phyloP scores from a whole-genome alignment of 2,888 invertebrate genomes.

The Zaprionus bogoriensis region DNA sequence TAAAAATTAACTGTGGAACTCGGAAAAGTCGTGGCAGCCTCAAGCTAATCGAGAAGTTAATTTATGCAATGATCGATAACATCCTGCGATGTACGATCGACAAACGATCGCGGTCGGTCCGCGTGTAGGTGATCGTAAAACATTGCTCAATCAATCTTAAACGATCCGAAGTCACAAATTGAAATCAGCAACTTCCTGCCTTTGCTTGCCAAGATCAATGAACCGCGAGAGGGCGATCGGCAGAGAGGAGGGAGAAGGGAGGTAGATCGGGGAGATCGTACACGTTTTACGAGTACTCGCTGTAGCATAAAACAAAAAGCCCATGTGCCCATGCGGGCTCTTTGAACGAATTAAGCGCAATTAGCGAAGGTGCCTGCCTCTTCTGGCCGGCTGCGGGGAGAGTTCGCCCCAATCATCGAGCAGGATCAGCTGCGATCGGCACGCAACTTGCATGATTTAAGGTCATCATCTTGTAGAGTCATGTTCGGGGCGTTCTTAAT shows the following conservation, averaged over 20 bases:
- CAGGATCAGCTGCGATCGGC: conserved; percentile 22
- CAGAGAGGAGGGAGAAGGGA: background rate
- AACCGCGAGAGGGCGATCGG: background rate
- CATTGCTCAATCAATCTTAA: conserved; percentile 75
- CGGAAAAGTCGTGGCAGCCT: background rate
- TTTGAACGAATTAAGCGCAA: conserved; percentile 76
- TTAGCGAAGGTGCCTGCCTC: conserved; percentile 66
- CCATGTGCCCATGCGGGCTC: conserved; percentile 61
- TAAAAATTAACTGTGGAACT: conserved; percentile 54
- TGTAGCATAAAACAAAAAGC: conserved; percentile 1
- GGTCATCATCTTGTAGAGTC: conserved; percentile 20
- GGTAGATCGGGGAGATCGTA: background rate
- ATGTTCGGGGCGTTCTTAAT: conserved; percentile 63
- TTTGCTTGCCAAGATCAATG: conserved; percentile 2
- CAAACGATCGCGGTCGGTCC: conserved; percentile 66
- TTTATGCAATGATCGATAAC: conserved; percentile 81
- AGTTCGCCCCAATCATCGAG: conserved; percentile 22
- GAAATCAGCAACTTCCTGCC: conserved; percentile 76
- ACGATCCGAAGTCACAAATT: conserved; percentile 61
- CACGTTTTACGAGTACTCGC: conserved; percentile 12
- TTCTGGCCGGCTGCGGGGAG: background rate
- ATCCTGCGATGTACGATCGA: conserved; percentile 80
- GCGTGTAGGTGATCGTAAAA: conserved; percentile 70
- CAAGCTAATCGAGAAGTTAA: conserved; percentile 65
- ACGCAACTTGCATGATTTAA: conserved; percentile 48